Percentiles rank a stretch among this genome's conserved stretches.
These are phyloP conservation scores for Lampris incognitus DNA, from an alignment of 2,113 vertebrate species.

Conservation along the genomic window DNA sequence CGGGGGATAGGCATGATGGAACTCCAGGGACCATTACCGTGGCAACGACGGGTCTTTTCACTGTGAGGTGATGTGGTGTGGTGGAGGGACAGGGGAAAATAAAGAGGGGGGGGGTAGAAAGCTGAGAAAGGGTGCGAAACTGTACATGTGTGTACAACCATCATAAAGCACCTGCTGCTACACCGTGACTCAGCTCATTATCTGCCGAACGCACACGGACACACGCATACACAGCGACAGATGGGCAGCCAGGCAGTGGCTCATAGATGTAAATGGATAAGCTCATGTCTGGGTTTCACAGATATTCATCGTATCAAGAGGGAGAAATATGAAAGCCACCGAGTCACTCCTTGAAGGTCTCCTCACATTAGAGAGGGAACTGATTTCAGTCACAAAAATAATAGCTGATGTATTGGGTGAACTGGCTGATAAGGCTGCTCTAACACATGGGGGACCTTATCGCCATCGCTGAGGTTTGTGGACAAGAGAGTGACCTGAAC, in stretches of 20 bases:
- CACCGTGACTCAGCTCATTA: constrained; percentile 44
- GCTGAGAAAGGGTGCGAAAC: not conserved
- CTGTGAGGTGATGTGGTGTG: constrained; percentile 2
- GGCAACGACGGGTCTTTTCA: constrained; percentile 39
- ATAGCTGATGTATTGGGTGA: constrained; percentile 26
- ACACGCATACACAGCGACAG: constrained; percentile 6
- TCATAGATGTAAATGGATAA: constrained; percentile 39
- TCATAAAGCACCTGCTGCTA: constrained; percentile 38
- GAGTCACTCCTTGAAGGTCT: constrained; percentile 51
- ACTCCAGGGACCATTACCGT: constrained; percentile 60
- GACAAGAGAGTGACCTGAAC: not conserved
- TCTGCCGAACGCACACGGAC: constrained; percentile 17
- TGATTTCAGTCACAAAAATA: constrained; percentile 44
- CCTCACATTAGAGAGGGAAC: constrained; percentile 39
- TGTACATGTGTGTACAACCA: constrained; percentile 5
- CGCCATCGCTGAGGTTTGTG: not conserved
- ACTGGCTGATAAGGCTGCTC: constrained; percentile 1
- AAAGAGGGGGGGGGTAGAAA: not conserved
- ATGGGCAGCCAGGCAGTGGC: constrained; percentile 5
- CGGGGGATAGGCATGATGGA: constrained; percentile 5
- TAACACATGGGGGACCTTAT: not conserved
- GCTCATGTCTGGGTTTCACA: constrained; percentile 35
- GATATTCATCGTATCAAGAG: constrained; percentile 63
- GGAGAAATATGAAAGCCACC: constrained; percentile 45
- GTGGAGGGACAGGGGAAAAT: not conserved